Evolutionary conservation across 2,888 invertebrate species (phyloP), one percentile per base, ranked within the genome.

Genomic region (Cloeon dipterum): DNA sequence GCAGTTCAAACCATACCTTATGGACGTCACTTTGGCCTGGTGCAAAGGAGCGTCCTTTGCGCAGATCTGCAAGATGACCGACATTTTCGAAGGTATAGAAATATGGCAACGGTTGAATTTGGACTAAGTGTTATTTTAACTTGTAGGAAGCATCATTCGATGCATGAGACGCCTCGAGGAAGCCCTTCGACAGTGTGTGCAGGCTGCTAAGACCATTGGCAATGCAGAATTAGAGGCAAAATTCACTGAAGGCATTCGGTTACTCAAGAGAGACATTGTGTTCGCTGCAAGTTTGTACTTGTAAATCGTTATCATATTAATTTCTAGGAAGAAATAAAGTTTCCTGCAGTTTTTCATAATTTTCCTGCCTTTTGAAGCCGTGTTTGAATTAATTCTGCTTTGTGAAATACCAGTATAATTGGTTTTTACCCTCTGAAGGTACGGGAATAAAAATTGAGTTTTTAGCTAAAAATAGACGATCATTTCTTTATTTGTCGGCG

Each of bases 201-300:
- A 89, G 57, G 94, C 94, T 3, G 77, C 93, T 3, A 94, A 91
- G 62, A 88, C 85, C 46, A 94, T 96, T 45, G 96, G 94, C 13
- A 94, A 93, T 55, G 77, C 81, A 1, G 91, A 91, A 47, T 63
- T 96, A 43, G 94, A 96, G 61, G 81, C 81, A 49, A 96, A 94
- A 61, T 96, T 96, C 59, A 76, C 81, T 45, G 83, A 86, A 52
- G 83, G 85, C 40, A 81, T 93, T 45, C 79, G 78, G 50, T 58
- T 83, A 43, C 70, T 98, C 40, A 99, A 98, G 58, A 68, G 98
- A 45, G 98, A 98, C 56, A 99, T 99, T 53, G 86, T 98, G n/a
- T 99, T 99, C 60, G 98, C 98, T 17, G 94, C 96, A 39, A 94
- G 93, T 57, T 68, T 98, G 37, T 98, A 98, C 59, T 64, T 91